A percentile compares a stretch with the other conserved stretches of the same genome.
Conservation (phyloP, 2,113 vertebrate genomes). For the Camelus dromedarius region DNA sequence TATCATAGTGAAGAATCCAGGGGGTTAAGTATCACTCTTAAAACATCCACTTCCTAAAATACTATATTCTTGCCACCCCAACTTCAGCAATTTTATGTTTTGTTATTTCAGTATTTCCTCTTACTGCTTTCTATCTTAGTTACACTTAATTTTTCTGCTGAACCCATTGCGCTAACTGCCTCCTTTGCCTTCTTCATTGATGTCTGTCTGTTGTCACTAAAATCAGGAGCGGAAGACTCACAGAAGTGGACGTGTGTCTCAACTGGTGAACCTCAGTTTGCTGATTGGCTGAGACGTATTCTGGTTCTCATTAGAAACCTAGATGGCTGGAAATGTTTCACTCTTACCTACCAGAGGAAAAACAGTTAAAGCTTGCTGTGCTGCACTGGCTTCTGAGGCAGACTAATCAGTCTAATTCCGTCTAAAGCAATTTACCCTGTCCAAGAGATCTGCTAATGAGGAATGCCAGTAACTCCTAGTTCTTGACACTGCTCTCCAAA, state of each 20-base stretch:
- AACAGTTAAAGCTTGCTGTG: conserved; percentile 47
- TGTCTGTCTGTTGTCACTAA: not conserved
- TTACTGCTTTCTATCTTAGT: not conserved
- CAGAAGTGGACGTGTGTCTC: not conserved
- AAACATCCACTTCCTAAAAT: not conserved
- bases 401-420: conserved; percentile 79
- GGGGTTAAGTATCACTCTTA: not conserved
- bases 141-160: not conserved
- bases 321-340: conserved; percentile 54
- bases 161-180: not conserved
- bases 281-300: not conserved
- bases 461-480: conserved; percentile 73
- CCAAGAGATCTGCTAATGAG: conserved; percentile 77
- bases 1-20: not conserved
- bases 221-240: not conserved
- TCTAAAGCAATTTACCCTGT: conserved; percentile 80
- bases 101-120: not conserved
- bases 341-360: conserved; percentile 36
- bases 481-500: conserved; percentile 77
- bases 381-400: conserved; percentile 66
- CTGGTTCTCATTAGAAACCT: conserved; percentile 45
- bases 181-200: not conserved
- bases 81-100: not conserved
- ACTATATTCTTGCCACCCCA: not conserved
- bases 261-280: not conserved